Evolutionary conservation across 2,113 vertebrate genomes (phyloP).

Genomic region (Perca schrenkii): DNA sequence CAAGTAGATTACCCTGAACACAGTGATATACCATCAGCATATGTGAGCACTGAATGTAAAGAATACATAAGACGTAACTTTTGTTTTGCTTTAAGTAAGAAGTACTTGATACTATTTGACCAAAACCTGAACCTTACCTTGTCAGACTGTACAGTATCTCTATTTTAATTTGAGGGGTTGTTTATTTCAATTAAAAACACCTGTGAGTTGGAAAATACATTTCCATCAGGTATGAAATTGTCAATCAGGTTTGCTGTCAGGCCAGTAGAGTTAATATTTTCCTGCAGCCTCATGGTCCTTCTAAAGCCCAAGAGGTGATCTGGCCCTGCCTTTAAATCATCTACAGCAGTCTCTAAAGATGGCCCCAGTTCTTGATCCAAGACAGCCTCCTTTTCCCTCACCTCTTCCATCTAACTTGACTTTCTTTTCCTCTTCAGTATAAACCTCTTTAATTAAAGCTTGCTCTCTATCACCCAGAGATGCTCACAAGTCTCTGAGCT

Average conservation of each 20-base stretch:
- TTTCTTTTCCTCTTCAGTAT: neutral
- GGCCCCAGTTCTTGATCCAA: neutral
- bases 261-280: conserved; percentile 44
- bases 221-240: conserved; percentile 31
- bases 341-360: conserved; percentile 23
- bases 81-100: neutral
- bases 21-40: neutral
- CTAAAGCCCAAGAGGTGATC: conserved; percentile 22
- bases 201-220: neutral
- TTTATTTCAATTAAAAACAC: conserved; percentile 3
- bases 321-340: conserved; percentile 37
- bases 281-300: conserved; percentile 18
- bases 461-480: too few relatives aligned
- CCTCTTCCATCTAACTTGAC: neutral
- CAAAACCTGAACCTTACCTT: neutral
- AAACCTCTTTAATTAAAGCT: neutral
- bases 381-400: neutral
- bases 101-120: neutral
- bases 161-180: neutral
- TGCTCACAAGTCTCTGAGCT: too few relatives aligned
- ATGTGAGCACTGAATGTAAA: neutral
- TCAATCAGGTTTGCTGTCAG: neutral
- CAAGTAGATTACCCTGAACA: conserved; percentile 39
- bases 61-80: neutral
- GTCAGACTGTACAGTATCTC: neutral